Conservation (phyloP, 2,888 invertebrate genomes). For the Strigamia transsilvanica region DNA sequence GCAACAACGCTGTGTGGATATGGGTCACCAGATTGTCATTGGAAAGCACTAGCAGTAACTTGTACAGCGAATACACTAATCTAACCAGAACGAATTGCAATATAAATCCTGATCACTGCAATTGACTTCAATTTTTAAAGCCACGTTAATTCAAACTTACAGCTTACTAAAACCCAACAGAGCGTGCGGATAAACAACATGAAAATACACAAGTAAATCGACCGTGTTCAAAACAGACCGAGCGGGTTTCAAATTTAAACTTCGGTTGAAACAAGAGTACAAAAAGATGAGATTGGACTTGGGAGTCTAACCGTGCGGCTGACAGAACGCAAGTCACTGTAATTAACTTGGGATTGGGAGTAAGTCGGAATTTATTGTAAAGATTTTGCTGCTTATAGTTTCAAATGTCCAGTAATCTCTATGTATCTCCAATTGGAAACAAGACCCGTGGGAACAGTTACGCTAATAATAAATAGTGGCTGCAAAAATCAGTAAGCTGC, state of each 20-base stretch:
- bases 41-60: conserved; percentile 33
- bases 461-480: neutral
- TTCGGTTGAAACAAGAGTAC: too few species aligned
- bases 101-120: conserved; percentile 7
- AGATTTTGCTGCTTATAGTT: neutral
- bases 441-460: neutral
- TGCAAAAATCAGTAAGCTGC: neutral
- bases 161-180: neutral
- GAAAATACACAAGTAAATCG: neutral
- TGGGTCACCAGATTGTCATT: conserved; percentile 33
- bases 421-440: neutral
- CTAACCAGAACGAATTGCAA: conserved; percentile 34
- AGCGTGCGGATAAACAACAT: neutral
- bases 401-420: conserved; percentile 6
- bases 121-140: conserved; percentile 11
- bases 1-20: neutral
- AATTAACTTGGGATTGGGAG: neutral
- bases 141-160: conserved; percentile 1
- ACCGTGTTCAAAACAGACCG: too few species aligned
- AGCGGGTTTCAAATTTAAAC: too few species aligned
- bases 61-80: conserved; percentile 26
- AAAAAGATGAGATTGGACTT: neutral
- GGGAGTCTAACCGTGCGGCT: too few species aligned
- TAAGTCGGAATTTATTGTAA: neutral
- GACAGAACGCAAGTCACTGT: neutral